Base-by-base conservation (phyloP, 2,888 invertebrate genomes). In the Drosophila kambysellisi region DNA sequence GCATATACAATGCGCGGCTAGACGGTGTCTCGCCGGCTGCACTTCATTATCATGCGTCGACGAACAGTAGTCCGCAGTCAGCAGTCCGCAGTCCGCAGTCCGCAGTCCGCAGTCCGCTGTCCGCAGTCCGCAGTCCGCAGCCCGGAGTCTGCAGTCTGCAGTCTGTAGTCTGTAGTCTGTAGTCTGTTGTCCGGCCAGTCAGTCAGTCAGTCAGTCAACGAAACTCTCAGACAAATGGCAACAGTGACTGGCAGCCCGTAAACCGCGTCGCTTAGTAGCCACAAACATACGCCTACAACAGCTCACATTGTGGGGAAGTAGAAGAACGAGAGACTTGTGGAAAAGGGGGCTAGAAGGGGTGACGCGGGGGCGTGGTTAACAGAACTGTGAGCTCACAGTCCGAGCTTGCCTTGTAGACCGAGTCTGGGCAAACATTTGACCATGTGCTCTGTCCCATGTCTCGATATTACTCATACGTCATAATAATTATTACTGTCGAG, bases 21-120 rank as follows among this genome's bases (percentile, higher is more conserved):
- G 91, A 91, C 91, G 91, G 77, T 91, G 91, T 91, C 91, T 91
- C 87, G 91, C 92, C 91, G 89, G 87, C 74, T 91, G 91, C 91
- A 91, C 90, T 91, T 90, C 91, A 91, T 90, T 87, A 88, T 89
- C 91, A 88, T 91, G 85, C 81, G 84, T 87, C 87, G 77, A 83
- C 80, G 69, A 83, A 70, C 85, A 79, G 88, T 69, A 72, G 82
- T 68, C 79, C 60, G 64, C 58, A 58, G 77, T 79, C 79, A 67
- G 67, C 63, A 58, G 58, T 77, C 66, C 54, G 64, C 58, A 58
- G 77, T 79, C 79, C 69, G 67, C 63, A 58, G 58, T 77, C 66
- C 54, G 73, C 74, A 68, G 62, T 66, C 65, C 25, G 63, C 35
- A 7, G 48, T 67, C 53, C 52, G 46, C 37, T n/a, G 62, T 62